A percentile compares a stretch with the other conserved stretches of the same genome.
Conservation (phyloP, 2,888 invertebrate species). For the Nymphalis polychloros region DNA sequence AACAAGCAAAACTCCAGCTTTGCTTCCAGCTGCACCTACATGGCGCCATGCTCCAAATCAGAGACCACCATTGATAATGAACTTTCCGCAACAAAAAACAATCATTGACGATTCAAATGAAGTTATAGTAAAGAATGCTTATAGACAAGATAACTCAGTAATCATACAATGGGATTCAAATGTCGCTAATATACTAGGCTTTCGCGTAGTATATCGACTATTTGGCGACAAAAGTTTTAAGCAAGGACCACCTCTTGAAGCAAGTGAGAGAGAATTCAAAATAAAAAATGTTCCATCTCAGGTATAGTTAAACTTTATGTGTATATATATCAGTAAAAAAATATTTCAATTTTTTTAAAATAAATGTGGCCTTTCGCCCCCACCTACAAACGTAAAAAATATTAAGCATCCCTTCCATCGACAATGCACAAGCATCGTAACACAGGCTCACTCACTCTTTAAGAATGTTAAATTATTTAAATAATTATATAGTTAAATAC, state of each 20-base stretch:
- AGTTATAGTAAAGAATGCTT: conserved; percentile 92
- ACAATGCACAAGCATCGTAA: no score
- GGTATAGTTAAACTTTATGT: conserved; percentile 67
- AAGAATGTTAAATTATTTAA: no score
- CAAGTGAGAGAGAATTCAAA: conserved; percentile 94
- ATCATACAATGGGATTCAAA: conserved; percentile 96
- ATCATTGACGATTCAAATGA: conserved; percentile 87
- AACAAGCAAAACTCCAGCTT: conserved; percentile 57
- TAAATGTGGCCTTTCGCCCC: no score
- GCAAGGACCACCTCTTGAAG: conserved; percentile 93
- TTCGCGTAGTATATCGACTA: conserved; percentile 92
- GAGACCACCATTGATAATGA: conserved; percentile 87
- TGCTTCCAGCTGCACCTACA: conserved; percentile 68
- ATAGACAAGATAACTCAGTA: conserved; percentile 91
- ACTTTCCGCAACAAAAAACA: conserved; percentile 84
- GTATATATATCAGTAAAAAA: no score
- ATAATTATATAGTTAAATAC: background rate
- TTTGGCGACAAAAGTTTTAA: conserved; percentile 95
- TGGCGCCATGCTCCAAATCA: conserved; percentile 81
- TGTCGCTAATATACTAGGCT: conserved; percentile 92
- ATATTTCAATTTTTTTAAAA: no score
- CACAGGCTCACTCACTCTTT: no score
- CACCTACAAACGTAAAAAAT: no score
- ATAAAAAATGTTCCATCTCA: conserved; percentile 95
- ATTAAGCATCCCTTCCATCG: no score